Percentiles rank a stretch among this genome's conserved stretches.
Evolutionary conservation across 2,888 invertebrate species (phyloP).

Genomic region (Tiliacea aurago): DNA sequence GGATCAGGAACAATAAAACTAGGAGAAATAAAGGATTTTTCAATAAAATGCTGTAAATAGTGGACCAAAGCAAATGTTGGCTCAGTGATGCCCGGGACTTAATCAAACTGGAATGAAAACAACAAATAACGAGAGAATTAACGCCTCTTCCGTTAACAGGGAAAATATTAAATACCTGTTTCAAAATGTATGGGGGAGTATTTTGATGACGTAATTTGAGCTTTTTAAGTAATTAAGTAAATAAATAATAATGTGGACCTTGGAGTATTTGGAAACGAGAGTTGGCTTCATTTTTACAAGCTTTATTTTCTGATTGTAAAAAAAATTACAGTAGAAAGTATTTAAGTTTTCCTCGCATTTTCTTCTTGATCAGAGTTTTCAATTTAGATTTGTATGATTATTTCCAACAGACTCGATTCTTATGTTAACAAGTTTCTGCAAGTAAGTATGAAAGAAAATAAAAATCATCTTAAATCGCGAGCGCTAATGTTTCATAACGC

Average conservation of each 20-base stretch:
- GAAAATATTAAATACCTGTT: constrained; percentile 15
- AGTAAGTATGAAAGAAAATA: background rate
- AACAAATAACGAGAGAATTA: constrained; percentile 57
- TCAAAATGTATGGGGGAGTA: background rate
- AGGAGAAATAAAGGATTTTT: constrained; percentile 35
- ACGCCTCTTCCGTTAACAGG: constrained; percentile 33
- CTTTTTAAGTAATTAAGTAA: background rate
- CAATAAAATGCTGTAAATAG: constrained; percentile 52
- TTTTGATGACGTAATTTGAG: background rate
- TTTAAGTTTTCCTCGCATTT: background rate
- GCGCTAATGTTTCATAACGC: too few relatives aligned
- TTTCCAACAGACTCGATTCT: background rate
- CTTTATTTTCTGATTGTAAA: too few relatives aligned
- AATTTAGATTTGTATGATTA: background rate
- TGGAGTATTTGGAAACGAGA: background rate
- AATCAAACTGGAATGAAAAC: constrained; percentile 65
- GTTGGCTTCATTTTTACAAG: background rate
- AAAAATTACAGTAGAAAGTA: too few relatives aligned
- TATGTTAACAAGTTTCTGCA: too few relatives aligned
- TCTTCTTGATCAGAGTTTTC: too few relatives aligned
- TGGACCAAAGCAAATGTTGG: constrained; percentile 58
- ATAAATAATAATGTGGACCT: too few relatives aligned
- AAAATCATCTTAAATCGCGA: too few relatives aligned
- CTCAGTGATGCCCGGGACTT: constrained; percentile 51
- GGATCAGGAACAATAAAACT: constrained; percentile 16